Base-by-base conservation (phyloP, 1,140 invertebrate genomes). In the Zaprionus africanus region DNA sequence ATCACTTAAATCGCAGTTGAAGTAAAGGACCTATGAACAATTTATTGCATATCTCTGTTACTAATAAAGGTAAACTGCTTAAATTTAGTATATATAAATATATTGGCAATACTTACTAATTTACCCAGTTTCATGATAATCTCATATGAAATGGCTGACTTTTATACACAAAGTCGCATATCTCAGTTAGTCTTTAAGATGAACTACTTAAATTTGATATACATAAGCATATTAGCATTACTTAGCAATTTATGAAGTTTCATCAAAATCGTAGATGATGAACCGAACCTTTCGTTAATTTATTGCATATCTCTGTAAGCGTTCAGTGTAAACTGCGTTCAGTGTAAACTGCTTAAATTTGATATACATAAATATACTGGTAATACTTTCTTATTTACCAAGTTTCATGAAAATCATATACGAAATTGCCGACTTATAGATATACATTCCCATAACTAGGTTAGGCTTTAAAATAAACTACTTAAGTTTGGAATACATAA, bases 61-160 rank as follows among this genome's bases (percentile, higher is more conserved):
- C 1, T 4, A 0, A 5, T 0, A 1, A 17, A 17, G 13, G 0
- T 7, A 17, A n/a, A n/a, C 1, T 17, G 1, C n/a, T 46, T 46
- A 46, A 9, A 46, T 46, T 46, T 46, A 2, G 0, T 3, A 46
- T 4, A 46, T 3, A 46, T 46, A 17, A 2, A 17, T 6, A 17
- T 1, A 46, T 46, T 3, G 6, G 2, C 15, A 43, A 7, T 7
- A 43, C 2, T 1, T 17, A 17, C 1, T 2, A 5, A 11, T 19
- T 4, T 17, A 4, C 7, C 2, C 1, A 43, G n/a, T 17, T 28
- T 2, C 28, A 9, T 9, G 1, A 9, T 7, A 31, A 31, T 31
- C 7, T 31, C 28, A 31, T 31, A 3, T 2, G 7, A 31, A 31
- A 31, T 31, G 28, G 0, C 28, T 6, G 28, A 31, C 28, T 31